phyloP scores from a whole-genome alignment of 2,888 invertebrate species.

The Rhodophaea formosa region DNA sequence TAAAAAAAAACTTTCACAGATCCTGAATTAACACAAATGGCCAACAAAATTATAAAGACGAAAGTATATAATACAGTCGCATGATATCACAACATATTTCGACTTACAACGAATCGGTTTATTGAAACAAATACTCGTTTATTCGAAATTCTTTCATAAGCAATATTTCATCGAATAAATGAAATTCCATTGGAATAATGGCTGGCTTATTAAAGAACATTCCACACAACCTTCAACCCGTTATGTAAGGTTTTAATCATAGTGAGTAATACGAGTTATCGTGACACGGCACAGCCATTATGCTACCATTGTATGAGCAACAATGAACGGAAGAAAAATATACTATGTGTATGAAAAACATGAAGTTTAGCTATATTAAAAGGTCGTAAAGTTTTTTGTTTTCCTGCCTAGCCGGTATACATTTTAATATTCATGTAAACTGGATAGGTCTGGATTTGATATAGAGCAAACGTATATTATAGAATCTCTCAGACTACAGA shows the following conservation, averaged over 20 bases:
- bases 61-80: neutral
- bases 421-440: too few relatives aligned
- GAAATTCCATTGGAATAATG: neutral
- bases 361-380: neutral
- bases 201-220: constrained; percentile 30
- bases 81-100: neutral
- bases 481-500: too few relatives aligned
- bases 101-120: too few relatives aligned
- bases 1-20: too few relatives aligned
- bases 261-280: constrained; percentile 15
- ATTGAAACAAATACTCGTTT: neutral
- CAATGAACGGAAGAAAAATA: constrained; percentile 15
- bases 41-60: neutral
- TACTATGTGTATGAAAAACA: neutral
- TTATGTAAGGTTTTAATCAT: constrained; percentile 16
- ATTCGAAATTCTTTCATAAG: neutral
- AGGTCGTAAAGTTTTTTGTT: neutral
- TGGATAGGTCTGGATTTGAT: too few relatives aligned
- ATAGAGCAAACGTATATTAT: too few relatives aligned
- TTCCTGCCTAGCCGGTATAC: too few relatives aligned
- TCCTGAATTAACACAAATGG: too few relatives aligned
- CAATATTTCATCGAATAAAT: neutral
- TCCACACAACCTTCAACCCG: constrained; percentile 13
- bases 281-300: constrained; percentile 11
- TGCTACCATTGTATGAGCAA: constrained; percentile 10